phyloP scores from a whole-genome alignment of 1,140 invertebrate species.

The Chelonus insularis region DNA sequence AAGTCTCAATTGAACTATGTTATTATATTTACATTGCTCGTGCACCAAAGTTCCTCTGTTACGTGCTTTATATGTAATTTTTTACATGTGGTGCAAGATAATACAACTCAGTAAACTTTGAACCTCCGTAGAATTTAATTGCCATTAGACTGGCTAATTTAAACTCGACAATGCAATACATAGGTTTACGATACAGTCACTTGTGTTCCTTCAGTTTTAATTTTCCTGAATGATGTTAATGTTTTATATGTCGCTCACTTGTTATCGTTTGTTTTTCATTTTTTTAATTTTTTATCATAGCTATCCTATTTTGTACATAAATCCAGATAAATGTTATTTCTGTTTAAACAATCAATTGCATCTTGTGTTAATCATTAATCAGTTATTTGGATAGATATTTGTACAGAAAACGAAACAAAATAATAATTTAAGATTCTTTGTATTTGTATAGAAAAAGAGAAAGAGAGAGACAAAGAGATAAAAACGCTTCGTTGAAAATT shows the following conservation, averaged over 20 bases:
- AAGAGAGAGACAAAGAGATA: too few species aligned
- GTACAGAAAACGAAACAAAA: too few species aligned
- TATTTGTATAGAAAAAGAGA: too few species aligned
- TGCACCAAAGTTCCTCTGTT: slow-evolving; percentile 31
- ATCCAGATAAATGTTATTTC: neutral
- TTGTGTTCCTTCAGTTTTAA: slow-evolving; percentile 16
- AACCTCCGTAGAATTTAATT: slow-evolving; percentile 14
- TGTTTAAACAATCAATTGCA: neutral
- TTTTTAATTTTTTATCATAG: neutral
- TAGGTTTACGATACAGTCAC: slow-evolving; percentile 27
- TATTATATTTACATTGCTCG: slow-evolving; percentile 18
- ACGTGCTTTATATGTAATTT: slow-evolving; percentile 23
- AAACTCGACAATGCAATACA: slow-evolving; percentile 33
- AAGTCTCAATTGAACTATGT: neutral
- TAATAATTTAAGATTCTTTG: too few species aligned
- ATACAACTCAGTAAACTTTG: slow-evolving; percentile 1
- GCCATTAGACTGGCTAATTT: slow-evolving; percentile 18
- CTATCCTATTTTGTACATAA: neutral
- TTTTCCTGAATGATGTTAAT: neutral
- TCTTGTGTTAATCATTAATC: neutral
- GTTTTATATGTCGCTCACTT: slow-evolving; percentile 9
- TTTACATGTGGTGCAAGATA: slow-evolving; percentile 16
- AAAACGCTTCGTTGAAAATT: too few species aligned
- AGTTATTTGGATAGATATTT: too few species aligned
- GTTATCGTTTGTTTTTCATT: slow-evolving; percentile 1